A percentile compares a stretch with the other conserved stretches of the same genome.
phyloP scores from a whole-genome alignment of 2,888 invertebrate species.

The Eristalis tenax region DNA sequence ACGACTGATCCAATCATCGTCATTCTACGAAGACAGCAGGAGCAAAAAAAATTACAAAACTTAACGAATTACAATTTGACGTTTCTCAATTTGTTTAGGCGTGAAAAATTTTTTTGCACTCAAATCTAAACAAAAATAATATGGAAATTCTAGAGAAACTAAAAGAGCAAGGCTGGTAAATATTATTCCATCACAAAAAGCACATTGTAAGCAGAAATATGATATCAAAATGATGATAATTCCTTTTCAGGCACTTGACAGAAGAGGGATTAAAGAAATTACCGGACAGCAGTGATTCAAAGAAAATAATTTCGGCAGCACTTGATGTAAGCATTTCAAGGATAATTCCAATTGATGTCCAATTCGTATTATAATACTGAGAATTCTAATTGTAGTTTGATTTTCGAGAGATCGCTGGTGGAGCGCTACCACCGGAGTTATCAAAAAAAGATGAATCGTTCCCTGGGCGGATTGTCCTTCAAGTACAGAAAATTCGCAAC shows the following conservation, averaged over 20 bases:
- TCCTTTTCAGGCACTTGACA: slow-evolving; percentile 85
- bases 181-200: slow-evolving; percentile 6
- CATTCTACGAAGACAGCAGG: background rate
- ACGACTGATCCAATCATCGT: slow-evolving; percentile 21
- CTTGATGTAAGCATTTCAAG: slow-evolving; percentile 84
- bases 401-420: slow-evolving; percentile 90
- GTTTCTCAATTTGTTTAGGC: slow-evolving; percentile 67
- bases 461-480: slow-evolving; percentile 87
- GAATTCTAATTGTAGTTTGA: slow-evolving; percentile 82
- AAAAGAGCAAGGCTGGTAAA: slow-evolving; percentile 86
- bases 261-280: slow-evolving; percentile 87
- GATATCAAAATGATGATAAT: slow-evolving; percentile 7
- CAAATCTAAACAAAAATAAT: slow-evolving; percentile 66
- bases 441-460: slow-evolving; percentile 83
- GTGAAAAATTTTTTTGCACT: slow-evolving; percentile 60
- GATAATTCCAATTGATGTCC: slow-evolving; percentile 9
- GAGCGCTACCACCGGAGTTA: slow-evolving; percentile 87
- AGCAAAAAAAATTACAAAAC: background rate
- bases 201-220: slow-evolving; percentile 1
- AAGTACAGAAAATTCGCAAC: slow-evolving; percentile 93
- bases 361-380: background rate
- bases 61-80: slow-evolving; percentile 55
- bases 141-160: slow-evolving; percentile 86
- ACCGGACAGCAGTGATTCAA: slow-evolving; percentile 85
- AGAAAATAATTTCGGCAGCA: slow-evolving; percentile 85